These are phyloP conservation scores for Dromius quadrimaculatus DNA, from an alignment of 2,888 invertebrate species.

Conservation along the genomic window DNA sequence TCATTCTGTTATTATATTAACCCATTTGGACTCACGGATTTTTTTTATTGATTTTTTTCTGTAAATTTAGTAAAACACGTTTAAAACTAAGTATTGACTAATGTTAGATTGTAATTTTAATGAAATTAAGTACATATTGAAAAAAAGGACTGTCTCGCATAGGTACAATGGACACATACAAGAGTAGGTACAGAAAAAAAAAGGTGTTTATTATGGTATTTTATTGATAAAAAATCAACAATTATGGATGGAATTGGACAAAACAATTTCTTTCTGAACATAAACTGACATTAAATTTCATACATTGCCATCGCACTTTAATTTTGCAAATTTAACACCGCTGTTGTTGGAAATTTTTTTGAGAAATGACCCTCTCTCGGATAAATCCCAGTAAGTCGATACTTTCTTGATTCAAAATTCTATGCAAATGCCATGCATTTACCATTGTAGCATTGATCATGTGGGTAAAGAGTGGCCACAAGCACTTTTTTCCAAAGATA, in stretches of 20 bases:
- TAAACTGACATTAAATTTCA: slow-evolving; percentile 16
- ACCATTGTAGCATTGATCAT: neutral
- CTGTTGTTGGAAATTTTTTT: neutral
- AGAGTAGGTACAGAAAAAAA: too few relatives aligned
- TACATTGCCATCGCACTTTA: slow-evolving; percentile 2
- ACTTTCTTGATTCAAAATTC: neutral
- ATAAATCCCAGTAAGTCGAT: neutral
- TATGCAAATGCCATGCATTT: slow-evolving; percentile 5
- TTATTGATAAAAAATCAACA: too few relatives aligned
- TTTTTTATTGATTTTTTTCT: too few relatives aligned
- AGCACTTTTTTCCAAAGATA: slow-evolving; percentile 10
- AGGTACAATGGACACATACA: too few relatives aligned
- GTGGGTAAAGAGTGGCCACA: slow-evolving; percentile 14
- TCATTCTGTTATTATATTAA: too few relatives aligned
- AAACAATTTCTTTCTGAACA: slow-evolving; percentile 1
- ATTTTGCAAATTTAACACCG: neutral
- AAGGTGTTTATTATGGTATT: too few relatives aligned
- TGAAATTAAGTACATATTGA: too few relatives aligned
- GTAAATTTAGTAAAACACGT: too few relatives aligned
- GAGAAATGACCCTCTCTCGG: neutral
- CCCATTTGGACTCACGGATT: too few relatives aligned
- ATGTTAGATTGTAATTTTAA: too few relatives aligned
- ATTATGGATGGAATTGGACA: slow-evolving; percentile 1
- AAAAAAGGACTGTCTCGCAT: too few relatives aligned
- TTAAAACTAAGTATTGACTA: too few relatives aligned